These are phyloP conservation scores for Leguminivora glycinivorella DNA, from an alignment of 1,140 invertebrate species.

Conservation along the genomic window DNA sequence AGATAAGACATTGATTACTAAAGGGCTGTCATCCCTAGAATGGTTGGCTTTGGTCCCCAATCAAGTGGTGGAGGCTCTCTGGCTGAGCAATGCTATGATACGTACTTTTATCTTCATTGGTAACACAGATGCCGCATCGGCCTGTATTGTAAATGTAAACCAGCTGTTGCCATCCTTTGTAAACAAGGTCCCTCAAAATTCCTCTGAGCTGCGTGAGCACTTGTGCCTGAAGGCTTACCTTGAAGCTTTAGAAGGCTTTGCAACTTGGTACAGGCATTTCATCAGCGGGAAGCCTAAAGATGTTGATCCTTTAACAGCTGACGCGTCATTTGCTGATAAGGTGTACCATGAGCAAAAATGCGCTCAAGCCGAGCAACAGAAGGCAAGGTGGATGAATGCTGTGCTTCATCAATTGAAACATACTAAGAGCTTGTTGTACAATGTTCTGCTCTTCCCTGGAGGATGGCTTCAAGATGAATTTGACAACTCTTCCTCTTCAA, in stretches of 20 bases:
- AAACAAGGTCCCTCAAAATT: constrained; percentile 60
- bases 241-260: constrained; percentile 91
- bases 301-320: constrained; percentile 78
- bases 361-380: constrained; percentile 87
- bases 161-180: constrained; percentile 66
- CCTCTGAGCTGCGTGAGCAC: constrained; percentile 85
- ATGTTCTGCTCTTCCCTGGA: constrained; percentile 93
- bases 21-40: constrained; percentile 90
- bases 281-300: constrained; percentile 88
- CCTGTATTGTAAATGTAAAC: constrained; percentile 79
- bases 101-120: constrained; percentile 84
- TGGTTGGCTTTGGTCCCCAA: constrained; percentile 91
- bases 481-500: constrained; percentile 65
- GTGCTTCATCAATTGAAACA: constrained; percentile 65
- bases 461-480: constrained; percentile 92
- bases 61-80: constrained; percentile 89
- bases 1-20: constrained; percentile 74
- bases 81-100: constrained; percentile 94
- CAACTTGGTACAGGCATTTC: constrained; percentile 92
- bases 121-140: constrained; percentile 72
- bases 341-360: constrained; percentile 91
- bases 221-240: constrained; percentile 89
- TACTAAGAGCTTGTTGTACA: constrained; percentile 90
- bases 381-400: constrained; percentile 87
- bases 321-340: constrained; percentile 91